Evolutionary conservation across 2,113 vertebrate genomes (phyloP).

Genomic region (Hemiscyllium ocellatum): DNA sequence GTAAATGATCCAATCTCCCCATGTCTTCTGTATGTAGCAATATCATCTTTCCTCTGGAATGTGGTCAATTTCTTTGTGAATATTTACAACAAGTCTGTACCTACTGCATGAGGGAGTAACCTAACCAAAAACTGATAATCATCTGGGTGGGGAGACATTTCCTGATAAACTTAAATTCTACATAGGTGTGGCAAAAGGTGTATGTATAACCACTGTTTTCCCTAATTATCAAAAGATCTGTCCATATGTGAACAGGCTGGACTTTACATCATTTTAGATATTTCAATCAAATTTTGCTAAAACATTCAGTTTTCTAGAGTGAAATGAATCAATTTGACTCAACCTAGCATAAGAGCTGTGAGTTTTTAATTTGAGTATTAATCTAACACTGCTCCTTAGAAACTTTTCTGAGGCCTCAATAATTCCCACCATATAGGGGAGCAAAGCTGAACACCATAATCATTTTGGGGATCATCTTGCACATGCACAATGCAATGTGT

Average conservation of each 20-base stretch:
- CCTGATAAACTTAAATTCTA: background rate
- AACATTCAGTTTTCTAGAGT: background rate
- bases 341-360: background rate
- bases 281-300: background rate
- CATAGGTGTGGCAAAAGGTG: background rate
- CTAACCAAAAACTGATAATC: background rate
- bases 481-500: background rate
- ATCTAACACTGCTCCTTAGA: background rate
- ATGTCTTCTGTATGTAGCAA: background rate
- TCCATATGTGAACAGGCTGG: background rate
- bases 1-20: background rate
- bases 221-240: background rate
- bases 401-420: background rate
- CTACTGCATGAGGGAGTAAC: background rate
- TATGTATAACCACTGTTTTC: background rate
- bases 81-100: background rate
- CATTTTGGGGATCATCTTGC: background rate
- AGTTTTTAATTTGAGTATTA: background rate
- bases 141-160: background rate
- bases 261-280: background rate
- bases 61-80: background rate
- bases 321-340: background rate
- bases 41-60: background rate
- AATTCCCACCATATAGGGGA: background rate
- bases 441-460: background rate